Conservation (phyloP, 2,113 vertebrate species). For the Aegotheles bennettii region DNA sequence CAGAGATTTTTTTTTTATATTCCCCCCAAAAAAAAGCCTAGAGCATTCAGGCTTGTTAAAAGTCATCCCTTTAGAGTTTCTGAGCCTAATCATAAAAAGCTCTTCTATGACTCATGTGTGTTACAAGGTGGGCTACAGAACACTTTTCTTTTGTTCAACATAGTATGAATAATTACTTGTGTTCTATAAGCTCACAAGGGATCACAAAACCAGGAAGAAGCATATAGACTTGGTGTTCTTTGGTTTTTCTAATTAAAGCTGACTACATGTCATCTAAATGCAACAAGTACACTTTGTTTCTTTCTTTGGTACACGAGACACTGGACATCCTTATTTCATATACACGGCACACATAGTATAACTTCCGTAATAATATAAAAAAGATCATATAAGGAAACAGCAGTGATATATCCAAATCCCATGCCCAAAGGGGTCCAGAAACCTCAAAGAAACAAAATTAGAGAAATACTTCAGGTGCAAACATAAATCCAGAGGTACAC, state of each 20-base stretch:
- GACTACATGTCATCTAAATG: background rate
- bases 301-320: background rate
- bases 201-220: background rate
- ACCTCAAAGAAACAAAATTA: background rate
- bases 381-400: background rate
- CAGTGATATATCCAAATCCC: background rate
- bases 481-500: background rate
- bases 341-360: background rate
- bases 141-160: background rate
- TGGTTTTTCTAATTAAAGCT: background rate
- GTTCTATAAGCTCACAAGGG: background rate
- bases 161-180: background rate
- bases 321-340: background rate
- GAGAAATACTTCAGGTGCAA: background rate
- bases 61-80: background rate
- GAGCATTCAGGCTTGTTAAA: background rate
- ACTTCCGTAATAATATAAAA: background rate
- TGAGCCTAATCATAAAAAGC: background rate
- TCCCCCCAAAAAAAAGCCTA: background rate
- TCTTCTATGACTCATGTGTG: background rate
- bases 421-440: background rate
- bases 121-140: background rate
- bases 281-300: background rate
- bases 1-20: background rate
- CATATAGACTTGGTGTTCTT: background rate